Conservation (phyloP, 2,797 vertebrate genomes). For the Thripadectes ignobilis region DNA sequence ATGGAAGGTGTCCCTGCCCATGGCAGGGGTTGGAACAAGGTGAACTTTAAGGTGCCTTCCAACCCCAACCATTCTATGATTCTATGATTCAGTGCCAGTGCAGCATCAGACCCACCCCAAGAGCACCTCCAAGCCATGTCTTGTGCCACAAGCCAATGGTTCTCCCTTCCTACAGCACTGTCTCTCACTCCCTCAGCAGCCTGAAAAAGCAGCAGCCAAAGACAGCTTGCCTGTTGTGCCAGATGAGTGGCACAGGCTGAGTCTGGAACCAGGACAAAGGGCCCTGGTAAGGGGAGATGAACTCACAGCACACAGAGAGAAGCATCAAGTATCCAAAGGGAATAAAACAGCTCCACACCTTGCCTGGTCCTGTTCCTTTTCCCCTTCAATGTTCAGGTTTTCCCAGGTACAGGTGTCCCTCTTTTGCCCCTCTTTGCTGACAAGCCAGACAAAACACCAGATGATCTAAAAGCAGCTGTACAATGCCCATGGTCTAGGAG, state of each 20-base stretch:
- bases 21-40: background rate
- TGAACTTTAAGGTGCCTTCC: background rate
- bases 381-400: background rate
- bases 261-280: background rate
- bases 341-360: background rate
- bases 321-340: background rate
- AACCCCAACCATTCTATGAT: background rate
- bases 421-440: background rate
- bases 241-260: background rate
- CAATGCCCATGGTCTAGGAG: background rate
- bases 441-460: background rate
- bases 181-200: background rate
- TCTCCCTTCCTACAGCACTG: background rate
- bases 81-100: background rate
- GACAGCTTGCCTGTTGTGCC: background rate
- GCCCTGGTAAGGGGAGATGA: background rate
- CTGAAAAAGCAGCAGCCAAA: background rate
- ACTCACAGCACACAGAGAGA: background rate
- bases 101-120: background rate
- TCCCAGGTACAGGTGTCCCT: background rate
- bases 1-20: background rate
- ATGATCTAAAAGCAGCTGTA: background rate
- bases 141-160: background rate
- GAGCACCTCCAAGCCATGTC: background rate
- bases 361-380: background rate